Base-by-base conservation (phyloP, 2,113 vertebrate species). In the Gracilinanus agilis region DNA sequence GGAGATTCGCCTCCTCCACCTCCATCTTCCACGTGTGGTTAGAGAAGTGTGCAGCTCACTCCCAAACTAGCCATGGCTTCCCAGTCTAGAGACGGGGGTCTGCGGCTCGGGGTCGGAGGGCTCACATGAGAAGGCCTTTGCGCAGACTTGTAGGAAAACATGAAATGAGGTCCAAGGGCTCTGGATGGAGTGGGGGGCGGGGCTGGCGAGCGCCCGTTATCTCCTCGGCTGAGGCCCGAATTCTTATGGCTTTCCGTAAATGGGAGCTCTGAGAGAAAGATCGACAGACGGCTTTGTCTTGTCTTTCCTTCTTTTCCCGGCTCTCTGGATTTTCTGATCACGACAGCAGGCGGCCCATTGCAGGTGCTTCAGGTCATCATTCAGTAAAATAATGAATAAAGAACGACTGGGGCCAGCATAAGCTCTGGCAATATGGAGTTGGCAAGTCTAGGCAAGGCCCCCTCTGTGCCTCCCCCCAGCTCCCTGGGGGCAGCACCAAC, bases 41-140 rank as follows among this genome's bases (percentile, higher is more conserved):
- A 90, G 91, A 95, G 83, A 11, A 91, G 44, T 91, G 89, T 95
- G 96, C 75, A 92, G 88, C 92, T 96, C 58, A 95, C 89, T 95
- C 88, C 24, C 2, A 55, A 44, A 44, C 54, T 24, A 16, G 29
- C 89, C n/a, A 90, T 93, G 54, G 56, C 49, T 94, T 94, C 11
- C 90, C 53, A 94, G 95, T 94, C 91, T 94, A 94, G 90, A 96
- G 44, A 5, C 55, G 93, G 54, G 96, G 95, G 94, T 95, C 90
- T 95, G n/a, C 7, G 96, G 7, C 10, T 34, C 0, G 24, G 61
- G 27, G 44, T 95, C 92, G 25, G 91, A 94, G 49, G 8, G 16
- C 55, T 55, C 40, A 90, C 54, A 53, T 55, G 3, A 6, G 95
- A 49, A 92, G 94, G 19, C 83, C 40, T 55, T 23, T 4, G 94